phyloP scores from a whole-genome alignment of 1,140 invertebrate genomes.

The Drosophila sulfurigaster region DNA sequence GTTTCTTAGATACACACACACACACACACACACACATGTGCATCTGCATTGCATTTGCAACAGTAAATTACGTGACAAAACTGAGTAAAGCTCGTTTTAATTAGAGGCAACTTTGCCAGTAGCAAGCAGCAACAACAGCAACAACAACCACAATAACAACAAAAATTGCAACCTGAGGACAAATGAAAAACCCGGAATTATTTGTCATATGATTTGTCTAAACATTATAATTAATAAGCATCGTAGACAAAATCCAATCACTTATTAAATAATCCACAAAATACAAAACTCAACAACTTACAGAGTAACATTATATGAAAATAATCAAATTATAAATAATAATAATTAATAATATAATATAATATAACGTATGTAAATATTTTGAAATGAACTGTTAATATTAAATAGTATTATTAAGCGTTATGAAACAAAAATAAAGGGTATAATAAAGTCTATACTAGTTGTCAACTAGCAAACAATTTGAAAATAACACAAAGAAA shows the following conservation, averaged over 20 bases:
- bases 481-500: too few species aligned
- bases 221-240: conserved; percentile 7
- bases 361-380: too few species aligned
- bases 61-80: conserved; percentile 61
- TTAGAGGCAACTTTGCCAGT: conserved; percentile 31
- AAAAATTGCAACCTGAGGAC: background rate
- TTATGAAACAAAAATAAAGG: too few species aligned
- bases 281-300: background rate
- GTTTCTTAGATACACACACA: conserved; percentile 45
- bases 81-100: conserved; percentile 53
- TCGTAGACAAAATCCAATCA: conserved; percentile 3
- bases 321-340: background rate
- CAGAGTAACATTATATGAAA: background rate
- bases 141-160: background rate
- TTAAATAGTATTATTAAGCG: too few species aligned
- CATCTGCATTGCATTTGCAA: conserved; percentile 38
- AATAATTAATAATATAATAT: too few species aligned
- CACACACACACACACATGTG: background rate
- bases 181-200: conserved; percentile 20
- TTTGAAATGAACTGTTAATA: too few species aligned
- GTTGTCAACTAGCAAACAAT: too few species aligned
- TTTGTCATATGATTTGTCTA: conserved; percentile 14
- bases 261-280: background rate
- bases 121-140: background rate
- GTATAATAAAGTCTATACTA: too few species aligned